Evolutionary conservation across 2,888 invertebrate genomes (phyloP), one percentile per base, ranked within the genome.

Genomic region (Cordilura impudica): DNA sequence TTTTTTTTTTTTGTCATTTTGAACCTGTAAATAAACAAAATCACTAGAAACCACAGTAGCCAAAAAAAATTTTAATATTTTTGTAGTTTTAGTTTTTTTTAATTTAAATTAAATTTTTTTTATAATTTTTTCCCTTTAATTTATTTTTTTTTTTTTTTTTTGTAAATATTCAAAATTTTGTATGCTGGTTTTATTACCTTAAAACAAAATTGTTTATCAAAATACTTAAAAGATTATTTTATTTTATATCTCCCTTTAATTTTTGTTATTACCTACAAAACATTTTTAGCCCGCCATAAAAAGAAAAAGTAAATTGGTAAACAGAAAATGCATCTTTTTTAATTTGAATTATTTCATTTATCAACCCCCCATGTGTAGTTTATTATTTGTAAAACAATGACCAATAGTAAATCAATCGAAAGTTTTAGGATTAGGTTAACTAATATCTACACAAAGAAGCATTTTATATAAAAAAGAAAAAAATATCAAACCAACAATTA

Each of bases 251-350:
- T 61, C 18, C 60, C 26, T 35, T 1, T 31, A n/a, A n/a, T 49
- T 29, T 66, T 63, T 35, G n/a, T 65, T 47, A 56, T 63, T 72
- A 23, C 58, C 26, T 65, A 23, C 39, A 8, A 66, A 67, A 53
- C 12, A 54, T 16, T 31, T 74, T 58, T 69, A 63, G 67, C 69
- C 69, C 75, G 61, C 63, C 54, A 51, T 43, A 60, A 73, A 71
- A 73, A 73, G 58, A 66, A 60, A 73, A 61, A 56, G 26, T 66
- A 54, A 66, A 66, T 77, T 71, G 66, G 66, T 66, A 26, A 71
- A 69, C 21, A 14, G 19, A 8, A 43, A 23, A 21, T 12, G 12
- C 18, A 10, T 39, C n/a, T n/a, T 39, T 3, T 39, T 39, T 26
- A 12, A 39, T 39, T 39, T n/a, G n/a, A 31, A 39, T n/a, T 39